Conservation (phyloP, 2,888 invertebrate genomes). For the Heliconius erato region DNA sequence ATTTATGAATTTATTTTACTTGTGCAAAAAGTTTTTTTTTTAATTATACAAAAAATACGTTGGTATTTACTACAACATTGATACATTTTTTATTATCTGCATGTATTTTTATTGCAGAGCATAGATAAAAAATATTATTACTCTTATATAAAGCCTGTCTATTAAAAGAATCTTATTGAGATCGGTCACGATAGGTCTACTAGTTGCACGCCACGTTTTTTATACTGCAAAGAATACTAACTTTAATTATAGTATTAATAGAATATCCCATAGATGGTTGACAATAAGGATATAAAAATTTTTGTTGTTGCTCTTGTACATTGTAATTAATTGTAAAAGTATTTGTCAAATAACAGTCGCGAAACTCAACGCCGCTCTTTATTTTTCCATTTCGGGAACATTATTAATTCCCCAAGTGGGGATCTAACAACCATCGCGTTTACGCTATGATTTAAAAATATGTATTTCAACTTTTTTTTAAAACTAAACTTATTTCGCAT, state of each 20-base stretch:
- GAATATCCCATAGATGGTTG: neutral
- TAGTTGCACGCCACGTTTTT: neutral
- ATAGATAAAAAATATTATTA: neutral
- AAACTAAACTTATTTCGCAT: neutral
- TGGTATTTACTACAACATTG: neutral
- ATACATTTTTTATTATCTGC: neutral
- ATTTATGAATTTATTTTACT: neutral
- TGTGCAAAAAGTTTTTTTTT: neutral
- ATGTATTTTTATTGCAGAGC: neutral
- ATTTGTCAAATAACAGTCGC: neutral
- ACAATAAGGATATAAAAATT: neutral
- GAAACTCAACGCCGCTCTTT: neutral
- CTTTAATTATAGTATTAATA: neutral
- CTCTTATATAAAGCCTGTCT: neutral
- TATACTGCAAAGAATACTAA: neutral
- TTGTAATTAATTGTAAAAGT: neutral
- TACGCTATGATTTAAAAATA: too few species aligned
- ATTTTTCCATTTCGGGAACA: neutral
- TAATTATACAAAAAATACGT: too few species aligned
- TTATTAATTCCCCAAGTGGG: neutral
- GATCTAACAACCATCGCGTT: neutral
- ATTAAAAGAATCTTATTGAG: constrained; percentile 2
- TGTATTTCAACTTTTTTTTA: too few species aligned
- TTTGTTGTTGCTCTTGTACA: neutral
- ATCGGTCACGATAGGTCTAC: neutral